Conservation (phyloP, 2,888 invertebrate genomes). For the Hermodice carunculata region DNA sequence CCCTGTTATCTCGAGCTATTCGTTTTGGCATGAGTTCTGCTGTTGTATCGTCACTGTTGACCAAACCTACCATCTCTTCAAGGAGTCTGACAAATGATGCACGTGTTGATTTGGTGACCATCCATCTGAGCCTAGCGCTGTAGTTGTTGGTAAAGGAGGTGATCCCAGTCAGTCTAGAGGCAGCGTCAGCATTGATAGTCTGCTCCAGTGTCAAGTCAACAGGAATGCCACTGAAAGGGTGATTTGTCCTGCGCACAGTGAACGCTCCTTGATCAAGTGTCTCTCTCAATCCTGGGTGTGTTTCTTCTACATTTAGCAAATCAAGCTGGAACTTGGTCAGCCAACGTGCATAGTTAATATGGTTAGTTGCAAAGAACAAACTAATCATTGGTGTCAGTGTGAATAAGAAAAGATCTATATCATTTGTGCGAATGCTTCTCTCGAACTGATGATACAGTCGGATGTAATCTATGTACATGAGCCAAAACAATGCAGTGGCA, state of each 20-base stretch:
- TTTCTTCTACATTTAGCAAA: constrained; percentile 27
- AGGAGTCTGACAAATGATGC: constrained; percentile 19
- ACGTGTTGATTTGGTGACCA: too few species aligned
- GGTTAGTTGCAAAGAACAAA: constrained; percentile 37
- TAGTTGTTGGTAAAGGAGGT: too few species aligned
- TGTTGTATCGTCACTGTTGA: constrained; percentile 3
- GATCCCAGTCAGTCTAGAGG: constrained; percentile 31
- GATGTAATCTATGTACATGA: constrained; percentile 33
- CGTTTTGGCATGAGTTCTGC: constrained; percentile 13
- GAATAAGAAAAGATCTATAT: constrained; percentile 30
- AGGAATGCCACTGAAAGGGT: constrained; percentile 23
- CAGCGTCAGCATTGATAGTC: constrained; percentile 30
- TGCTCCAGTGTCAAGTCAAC: constrained; percentile 34
- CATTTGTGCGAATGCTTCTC: constrained; percentile 32
- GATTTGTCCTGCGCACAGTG: constrained; percentile 27
- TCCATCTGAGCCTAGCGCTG: too few species aligned
- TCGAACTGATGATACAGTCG: constrained; percentile 18
- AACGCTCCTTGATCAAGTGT: constrained; percentile 27
- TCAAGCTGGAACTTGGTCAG: constrained; percentile 37
- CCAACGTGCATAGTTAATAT: constrained; percentile 41
- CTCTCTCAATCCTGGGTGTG: constrained; percentile 27
- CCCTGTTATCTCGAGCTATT: constrained; percentile 13
- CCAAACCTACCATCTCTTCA: constrained; percentile 16
- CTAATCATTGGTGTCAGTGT: constrained; percentile 11
- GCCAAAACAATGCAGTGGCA: constrained; percentile 34